Evolutionary conservation across 1,140 invertebrate species (phyloP), one percentile per base, ranked within the genome.

Genomic region (Drosophila navojoa): DNA sequence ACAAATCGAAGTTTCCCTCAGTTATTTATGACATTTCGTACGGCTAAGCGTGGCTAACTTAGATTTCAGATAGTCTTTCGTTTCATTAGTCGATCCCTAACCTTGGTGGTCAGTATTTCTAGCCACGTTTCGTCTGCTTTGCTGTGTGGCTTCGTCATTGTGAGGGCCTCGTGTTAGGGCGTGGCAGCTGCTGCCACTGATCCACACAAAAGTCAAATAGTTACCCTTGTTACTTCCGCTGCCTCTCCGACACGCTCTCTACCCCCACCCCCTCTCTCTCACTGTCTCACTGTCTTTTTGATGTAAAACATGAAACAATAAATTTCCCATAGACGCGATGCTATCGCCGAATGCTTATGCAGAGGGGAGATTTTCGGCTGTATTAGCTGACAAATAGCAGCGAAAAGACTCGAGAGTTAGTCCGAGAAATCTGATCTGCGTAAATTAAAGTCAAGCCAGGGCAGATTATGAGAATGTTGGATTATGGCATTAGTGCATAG

Each of bases 51-150:
- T 70, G 69, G 78, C 57, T 52, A 80, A 71, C 64, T 68, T 22
- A 76, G 79, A 87, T 87, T 58, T 53, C 13, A 62, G 71, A 87
- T 82, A 64, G 64, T 76, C 61, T 76, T 44, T 29, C 47, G 60
- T 72, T 77, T 60, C 54, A 45, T 47, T 55, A 38, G 27, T 29
- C 27, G 25, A 15, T 4, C 52, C 60, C 59, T 22, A 49, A 27
- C 54, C 50, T 50, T 63, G 55, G 27, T 32, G 63, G 54, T 76
- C 82, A 81, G 67, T 74, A 87, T 78, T 78, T 85, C 73, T 85
- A 42, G 81, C 62, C 76, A 61, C 63, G 74, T 70, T 71, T 29
- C 27, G 27, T 32, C 32, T 9, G 0, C 10, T 9, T 9, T 7
- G 32, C 32, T 45, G 67, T 68, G 47, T 58, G 44, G 29, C 16